Base-by-base conservation (phyloP, 2,113 vertebrate species). In the Ailurus styani region DNA sequence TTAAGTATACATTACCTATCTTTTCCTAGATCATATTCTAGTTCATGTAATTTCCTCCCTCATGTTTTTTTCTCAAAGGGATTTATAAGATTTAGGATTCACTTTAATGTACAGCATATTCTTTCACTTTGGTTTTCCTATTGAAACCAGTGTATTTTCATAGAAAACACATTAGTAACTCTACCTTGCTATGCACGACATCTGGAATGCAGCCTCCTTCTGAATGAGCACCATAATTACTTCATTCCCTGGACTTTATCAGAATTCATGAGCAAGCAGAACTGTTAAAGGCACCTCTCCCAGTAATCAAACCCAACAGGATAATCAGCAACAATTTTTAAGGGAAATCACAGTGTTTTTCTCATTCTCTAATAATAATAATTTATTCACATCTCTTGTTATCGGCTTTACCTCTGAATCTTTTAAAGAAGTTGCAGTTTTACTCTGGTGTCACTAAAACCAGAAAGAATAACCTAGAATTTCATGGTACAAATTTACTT, bases 111-210 rank as follows among this genome's bases (percentile, higher is more conserved):
- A 81, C 12, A 15, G n/a, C 18, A 94, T 81, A 82, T 54, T 88
- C 78, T 89, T 88, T 97, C 21, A 10, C 64, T 97, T 96, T 82
- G 73, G 66, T 86, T 91, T 97, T 94, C 82, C 72, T 89, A 50
- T 42, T 60, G 87, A 97, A 97, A 60, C 85, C 82, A 91, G 37
- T 89, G 10, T 98, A 87, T 98, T 98, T 97, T 95, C 75, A 97
- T 47, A 95, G 95, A 91, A 97, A 96, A 86, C 72, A 79, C 86
- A 95, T 78, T 75, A 95, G 72, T 50, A 83, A 81, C 34, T 79
- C 62, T 81, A 2, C 42, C 29, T 57, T 62, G 93, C 87, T 93
- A 1, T 40, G 27, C 21, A 4, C 55, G 66, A 73, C 81, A 72
- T 90, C 91, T 90, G 90, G 55, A 55, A 12, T 47, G 57, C 37